phyloP scores from a whole-genome alignment of 2,888 invertebrate genomes.

The Helleia helle region DNA sequence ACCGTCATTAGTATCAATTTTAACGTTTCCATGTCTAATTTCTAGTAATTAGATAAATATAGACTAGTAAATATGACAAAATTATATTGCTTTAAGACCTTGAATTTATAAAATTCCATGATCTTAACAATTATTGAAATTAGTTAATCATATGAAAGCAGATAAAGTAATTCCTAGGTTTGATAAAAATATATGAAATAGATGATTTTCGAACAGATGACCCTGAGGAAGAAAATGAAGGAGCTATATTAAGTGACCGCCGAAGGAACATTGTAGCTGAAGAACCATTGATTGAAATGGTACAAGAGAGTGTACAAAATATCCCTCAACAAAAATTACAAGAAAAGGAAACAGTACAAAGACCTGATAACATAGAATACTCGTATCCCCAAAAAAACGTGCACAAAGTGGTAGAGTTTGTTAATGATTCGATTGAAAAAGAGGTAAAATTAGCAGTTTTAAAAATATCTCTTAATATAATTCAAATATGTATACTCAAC shows the following conservation, averaged over 20 bases:
- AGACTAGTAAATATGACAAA: too few species aligned
- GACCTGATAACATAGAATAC: slow-evolving; percentile 18
- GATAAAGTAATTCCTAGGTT: too few species aligned
- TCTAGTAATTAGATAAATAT: too few species aligned
- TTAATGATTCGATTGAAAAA: not conserved
- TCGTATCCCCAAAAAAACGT: not conserved
- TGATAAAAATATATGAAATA: slow-evolving; percentile 3
- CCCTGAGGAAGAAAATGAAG: slow-evolving; percentile 41
- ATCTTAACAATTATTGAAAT: too few species aligned
- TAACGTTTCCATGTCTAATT: too few species aligned
- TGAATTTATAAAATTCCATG: too few species aligned
- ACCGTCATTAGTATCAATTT: too few species aligned
- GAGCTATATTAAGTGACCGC: slow-evolving; percentile 42
- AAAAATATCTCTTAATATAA: not conserved
- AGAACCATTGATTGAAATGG: slow-evolving; percentile 34
- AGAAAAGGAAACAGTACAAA: slow-evolving; percentile 26
- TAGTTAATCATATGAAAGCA: too few species aligned
- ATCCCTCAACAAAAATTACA: slow-evolving; percentile 27
- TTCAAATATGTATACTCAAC: slow-evolving; percentile 20
- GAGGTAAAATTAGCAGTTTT: not conserved
- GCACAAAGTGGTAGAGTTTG: not conserved
- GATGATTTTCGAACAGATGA: slow-evolving; percentile 39
- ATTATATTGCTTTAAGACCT: too few species aligned
- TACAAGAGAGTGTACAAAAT: slow-evolving; percentile 19
- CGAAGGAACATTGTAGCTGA: slow-evolving; percentile 59